Evolutionary conservation across 37 sponge, comb jelly and placozoan species (phyloP).

Genomic region (Chondrosia reniformis): DNA sequence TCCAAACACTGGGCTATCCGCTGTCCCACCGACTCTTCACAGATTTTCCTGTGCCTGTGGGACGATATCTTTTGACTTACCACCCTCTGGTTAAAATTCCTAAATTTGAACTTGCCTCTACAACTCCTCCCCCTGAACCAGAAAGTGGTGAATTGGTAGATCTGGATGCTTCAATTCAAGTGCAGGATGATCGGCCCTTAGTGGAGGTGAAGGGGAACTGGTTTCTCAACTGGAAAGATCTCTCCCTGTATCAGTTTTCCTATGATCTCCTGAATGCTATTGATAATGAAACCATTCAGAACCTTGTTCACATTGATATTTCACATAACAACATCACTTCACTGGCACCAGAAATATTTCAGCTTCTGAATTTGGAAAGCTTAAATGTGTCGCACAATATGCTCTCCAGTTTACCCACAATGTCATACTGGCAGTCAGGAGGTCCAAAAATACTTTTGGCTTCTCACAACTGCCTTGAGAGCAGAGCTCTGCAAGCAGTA

Average conservation of each 20-base stretch:
- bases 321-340: slow-evolving; percentile 48
- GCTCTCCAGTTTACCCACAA: slow-evolving; percentile 2
- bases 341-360: slow-evolving; percentile 36
- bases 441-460: neutral
- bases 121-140: neutral
- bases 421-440: slow-evolving; percentile 32
- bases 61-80: slow-evolving; percentile 23
- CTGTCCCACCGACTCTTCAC: slow-evolving; percentile 40
- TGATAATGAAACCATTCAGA: neutral
- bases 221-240: slow-evolving; percentile 49
- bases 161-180: slow-evolving; percentile 32
- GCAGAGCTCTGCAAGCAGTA: neutral
- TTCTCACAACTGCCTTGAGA: neutral
- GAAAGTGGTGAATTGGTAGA: slow-evolving; percentile 24
- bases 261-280: slow-evolving; percentile 22
- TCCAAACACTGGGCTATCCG: slow-evolving; percentile 48
- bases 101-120: slow-evolving; percentile 1
- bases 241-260: slow-evolving; percentile 37
- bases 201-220: slow-evolving; percentile 25
- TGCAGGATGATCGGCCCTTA: slow-evolving; percentile 36
- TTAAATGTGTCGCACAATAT: slow-evolving; percentile 55
- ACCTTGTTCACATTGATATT: slow-evolving; percentile 42
- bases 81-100: slow-evolving; percentile 44
- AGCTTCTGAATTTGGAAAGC: slow-evolving; percentile 35
- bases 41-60: slow-evolving; percentile 14